Evolutionary conservation across 2,888 invertebrate genomes (phyloP), one percentile per base, ranked within the genome.

Genomic region (Choristoneura rosaceana): DNA sequence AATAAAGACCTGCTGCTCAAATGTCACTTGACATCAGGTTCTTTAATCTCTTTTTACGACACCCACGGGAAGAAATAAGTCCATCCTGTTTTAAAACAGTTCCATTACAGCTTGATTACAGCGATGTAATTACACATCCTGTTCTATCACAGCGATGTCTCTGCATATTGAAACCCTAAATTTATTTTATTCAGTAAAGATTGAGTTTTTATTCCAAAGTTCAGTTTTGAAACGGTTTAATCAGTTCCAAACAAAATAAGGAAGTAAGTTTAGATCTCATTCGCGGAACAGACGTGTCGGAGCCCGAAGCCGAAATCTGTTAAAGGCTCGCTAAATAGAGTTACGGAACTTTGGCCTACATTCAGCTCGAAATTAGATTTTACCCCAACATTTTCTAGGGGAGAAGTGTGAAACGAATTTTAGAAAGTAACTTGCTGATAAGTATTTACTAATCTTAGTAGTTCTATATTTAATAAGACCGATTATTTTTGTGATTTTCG

Each of bases 281-380:
- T 47, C 65, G 7, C 45, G 17, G 33, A 59, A 64, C 64, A 64
- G 64, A 55, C 55, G 55, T 66, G 65, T 55, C 25, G 65, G 52
- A 0, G 25, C 45, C 41, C 15, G 15, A 34, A 66, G 47, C 61
- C 45, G 55, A 69, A 73, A 69, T 73, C 73, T 12, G 59, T 63
- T 73, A 60, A 69, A 64, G 71, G 71, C 45, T 61, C 43, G 15
- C 64, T 55, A 74, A 69, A 74, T 62, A 62, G 25, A 65, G 71
- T 74, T 71, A 64, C 55, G 41, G 69, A 55, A 71, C 65, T 74
- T 74, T 71, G 69, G n/a, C 71, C 63, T n/a, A 68, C 63, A 67
- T 82, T 64, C 59, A 55, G 52, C 7, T 15, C 47, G 62, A 52
- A 73, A 73, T 68, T 47, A 82, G 87, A 87, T 86, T 84, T 82